Evolutionary conservation across 2,888 invertebrate species (phyloP).

Genomic region (Melinaea menophilus): DNA sequence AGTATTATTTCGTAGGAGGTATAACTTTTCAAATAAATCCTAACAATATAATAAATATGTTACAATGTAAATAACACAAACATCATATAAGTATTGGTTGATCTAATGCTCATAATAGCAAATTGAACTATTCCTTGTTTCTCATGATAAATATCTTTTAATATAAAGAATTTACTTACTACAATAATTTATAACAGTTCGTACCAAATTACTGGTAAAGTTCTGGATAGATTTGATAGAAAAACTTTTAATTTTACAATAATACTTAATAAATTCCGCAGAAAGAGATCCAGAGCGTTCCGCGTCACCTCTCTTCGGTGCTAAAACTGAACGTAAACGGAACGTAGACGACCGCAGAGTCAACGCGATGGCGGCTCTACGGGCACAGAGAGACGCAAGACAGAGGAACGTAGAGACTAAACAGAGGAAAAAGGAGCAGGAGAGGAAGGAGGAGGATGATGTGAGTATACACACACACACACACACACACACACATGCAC

Average conservation of each 20-base stretch:
- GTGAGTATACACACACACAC: constrained; percentile 43
- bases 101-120: too few species aligned
- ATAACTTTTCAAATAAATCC: too few species aligned
- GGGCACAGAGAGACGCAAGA: constrained; percentile 94
- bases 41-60: too few species aligned
- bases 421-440: constrained; percentile 75
- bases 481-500: background rate
- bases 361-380: constrained; percentile 94
- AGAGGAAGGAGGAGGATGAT: constrained; percentile 74
- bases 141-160: too few species aligned
- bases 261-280: constrained; percentile 21
- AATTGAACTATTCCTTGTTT: too few species aligned
- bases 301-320: constrained; percentile 75
- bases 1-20: too few species aligned
- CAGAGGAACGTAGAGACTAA: constrained; percentile 83
- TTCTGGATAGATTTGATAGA: too few species aligned
- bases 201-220: too few species aligned
- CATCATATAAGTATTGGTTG: too few species aligned
- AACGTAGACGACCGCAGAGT: constrained; percentile 95
- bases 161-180: too few species aligned
- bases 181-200: too few species aligned
- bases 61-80: too few species aligned
- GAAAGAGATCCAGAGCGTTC: constrained; percentile 52
- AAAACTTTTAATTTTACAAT: constrained; percentile 2
- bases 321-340: constrained; percentile 83